A percentile compares a stretch with the other conserved stretches of the same genome.
Conservation (phyloP, 2,888 invertebrate species). For the Pammene fasciana region DNA sequence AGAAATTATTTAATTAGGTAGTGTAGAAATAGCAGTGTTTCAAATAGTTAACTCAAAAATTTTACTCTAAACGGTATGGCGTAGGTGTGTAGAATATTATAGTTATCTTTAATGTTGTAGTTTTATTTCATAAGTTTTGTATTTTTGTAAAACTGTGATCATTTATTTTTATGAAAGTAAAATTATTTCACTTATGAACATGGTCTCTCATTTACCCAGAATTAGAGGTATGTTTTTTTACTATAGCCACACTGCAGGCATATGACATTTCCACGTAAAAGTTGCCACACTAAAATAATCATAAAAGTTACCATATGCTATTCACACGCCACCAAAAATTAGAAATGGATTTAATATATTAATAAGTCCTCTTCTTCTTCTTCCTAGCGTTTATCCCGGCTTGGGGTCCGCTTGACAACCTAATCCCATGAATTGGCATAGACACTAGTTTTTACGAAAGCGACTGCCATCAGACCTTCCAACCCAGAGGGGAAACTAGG, state of each 20-base stretch:
- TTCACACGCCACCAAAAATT: background rate
- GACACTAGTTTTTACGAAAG: too few species aligned
- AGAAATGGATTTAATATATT: too few species aligned
- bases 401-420: too few species aligned
- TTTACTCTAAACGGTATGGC: constrained; percentile 4
- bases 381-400: too few species aligned
- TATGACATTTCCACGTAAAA: background rate
- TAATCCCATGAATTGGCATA: too few species aligned
- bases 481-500: too few species aligned
- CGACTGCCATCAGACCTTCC: too few species aligned
- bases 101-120: constrained; percentile 33
- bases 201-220: background rate
- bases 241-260: background rate
- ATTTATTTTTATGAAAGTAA: constrained; percentile 34
- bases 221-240: background rate
- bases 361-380: too few species aligned
- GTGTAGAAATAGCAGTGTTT: constrained; percentile 10
- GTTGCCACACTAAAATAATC: constrained; percentile 7
- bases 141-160: constrained; percentile 42
- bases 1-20: constrained; percentile 14
- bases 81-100: constrained; percentile 12
- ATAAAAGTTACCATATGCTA: background rate
- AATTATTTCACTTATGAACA: constrained; percentile 16
- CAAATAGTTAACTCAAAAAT: background rate
- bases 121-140: constrained; percentile 39